Percentiles rank a stretch among this genome's conserved stretches.
These are phyloP conservation scores for Oenanthe melanoleuca DNA, from an alignment of 2,113 vertebrate species.

Conservation along the genomic window DNA sequence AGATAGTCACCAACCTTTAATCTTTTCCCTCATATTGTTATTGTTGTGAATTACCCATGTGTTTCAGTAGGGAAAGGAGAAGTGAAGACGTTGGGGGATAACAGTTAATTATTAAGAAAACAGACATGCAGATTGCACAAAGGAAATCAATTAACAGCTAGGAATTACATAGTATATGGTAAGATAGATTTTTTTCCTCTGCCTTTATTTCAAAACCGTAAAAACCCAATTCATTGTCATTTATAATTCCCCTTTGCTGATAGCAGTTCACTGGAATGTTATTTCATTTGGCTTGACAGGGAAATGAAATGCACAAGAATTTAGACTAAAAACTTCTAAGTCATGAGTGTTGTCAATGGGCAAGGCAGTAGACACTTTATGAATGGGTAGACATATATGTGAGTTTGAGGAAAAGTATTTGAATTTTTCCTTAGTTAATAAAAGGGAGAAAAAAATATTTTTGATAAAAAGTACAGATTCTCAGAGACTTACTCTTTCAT, in stretches of 20 bases:
- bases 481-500: background rate
- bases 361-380: background rate
- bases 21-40: background rate
- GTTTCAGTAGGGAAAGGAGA: background rate
- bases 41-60: background rate
- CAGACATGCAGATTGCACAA: background rate
- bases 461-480: background rate
- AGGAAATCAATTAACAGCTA: background rate
- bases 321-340: background rate
- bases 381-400: background rate
- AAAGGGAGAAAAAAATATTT: background rate
- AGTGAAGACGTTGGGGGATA: background rate
- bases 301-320: background rate
- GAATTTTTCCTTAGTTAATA: background rate
- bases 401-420: background rate
- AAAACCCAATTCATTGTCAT: background rate
- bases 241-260: background rate
- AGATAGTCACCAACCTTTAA: background rate
- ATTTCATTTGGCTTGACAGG: background rate
- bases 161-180: background rate
- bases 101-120: background rate
- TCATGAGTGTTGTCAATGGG: background rate
- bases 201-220: background rate
- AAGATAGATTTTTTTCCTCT: constrained; percentile 4
- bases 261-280: background rate